Conservation (phyloP, 1,140 invertebrate species). For the Neodiprion virginianus region DNA sequence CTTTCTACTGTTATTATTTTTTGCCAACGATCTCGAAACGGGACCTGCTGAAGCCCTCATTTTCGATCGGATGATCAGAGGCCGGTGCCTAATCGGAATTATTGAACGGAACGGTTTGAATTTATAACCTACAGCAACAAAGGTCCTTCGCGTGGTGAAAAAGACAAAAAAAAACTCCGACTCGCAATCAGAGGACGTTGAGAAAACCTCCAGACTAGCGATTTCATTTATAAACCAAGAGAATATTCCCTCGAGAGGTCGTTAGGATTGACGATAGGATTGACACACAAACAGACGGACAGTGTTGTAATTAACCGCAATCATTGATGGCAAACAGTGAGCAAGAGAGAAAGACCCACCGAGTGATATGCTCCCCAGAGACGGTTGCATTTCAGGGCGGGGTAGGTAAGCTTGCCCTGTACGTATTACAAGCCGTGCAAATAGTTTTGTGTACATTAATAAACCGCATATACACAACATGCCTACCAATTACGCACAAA, state of each 20-base stretch:
- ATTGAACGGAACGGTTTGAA: not conserved
- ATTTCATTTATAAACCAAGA: not conserved
- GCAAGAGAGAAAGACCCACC: not conserved
- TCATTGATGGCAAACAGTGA: slow-evolving; percentile 43
- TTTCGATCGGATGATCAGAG: not conserved
- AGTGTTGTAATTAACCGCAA: slow-evolving; percentile 47
- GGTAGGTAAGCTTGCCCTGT: slow-evolving; percentile 29
- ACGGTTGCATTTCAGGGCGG: slow-evolving; percentile 34
- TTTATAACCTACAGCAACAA: too few relatives aligned
- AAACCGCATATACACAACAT: too few relatives aligned
- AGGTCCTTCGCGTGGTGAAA: too few relatives aligned
- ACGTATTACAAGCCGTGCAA: slow-evolving; percentile 4
- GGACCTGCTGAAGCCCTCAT: not conserved
- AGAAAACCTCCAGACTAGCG: too few relatives aligned
- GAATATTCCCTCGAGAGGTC: slow-evolving; percentile 36
- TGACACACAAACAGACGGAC: slow-evolving; percentile 42
- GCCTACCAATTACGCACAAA: too few relatives aligned
- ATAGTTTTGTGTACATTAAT: not conserved
- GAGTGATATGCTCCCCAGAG: slow-evolving; percentile 29
- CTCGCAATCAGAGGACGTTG: too few relatives aligned
- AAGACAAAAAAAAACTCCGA: too few relatives aligned
- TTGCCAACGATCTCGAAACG: not conserved
- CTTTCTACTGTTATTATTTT: not conserved
- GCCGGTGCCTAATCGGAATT: not conserved
- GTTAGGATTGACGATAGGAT: slow-evolving; percentile 32